Conservation (phyloP, 2,113 vertebrate genomes). For the Pungitius pungitius region DNA sequence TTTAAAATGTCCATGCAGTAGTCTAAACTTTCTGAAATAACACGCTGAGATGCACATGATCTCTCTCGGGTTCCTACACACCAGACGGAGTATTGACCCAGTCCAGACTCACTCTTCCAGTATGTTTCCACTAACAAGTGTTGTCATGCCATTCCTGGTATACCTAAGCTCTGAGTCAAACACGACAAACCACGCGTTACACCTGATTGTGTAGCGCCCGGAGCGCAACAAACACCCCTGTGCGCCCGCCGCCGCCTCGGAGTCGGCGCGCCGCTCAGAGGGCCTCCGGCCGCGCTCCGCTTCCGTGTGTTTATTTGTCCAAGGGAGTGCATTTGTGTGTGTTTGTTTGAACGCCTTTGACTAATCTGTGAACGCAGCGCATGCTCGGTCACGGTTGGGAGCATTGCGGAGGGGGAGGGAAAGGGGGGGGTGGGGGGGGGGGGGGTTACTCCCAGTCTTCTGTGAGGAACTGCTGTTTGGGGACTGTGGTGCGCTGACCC, state of each 20-base stretch:
- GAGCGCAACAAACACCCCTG: too few species aligned
- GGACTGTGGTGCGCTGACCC: background rate
- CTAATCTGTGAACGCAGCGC: background rate
- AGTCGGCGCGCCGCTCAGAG: background rate
- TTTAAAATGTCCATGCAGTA: constrained; percentile 3
- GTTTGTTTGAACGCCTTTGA: constrained; percentile 5
- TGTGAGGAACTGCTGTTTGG: background rate
- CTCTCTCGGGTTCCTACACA: background rate
- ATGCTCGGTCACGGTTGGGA: background rate
- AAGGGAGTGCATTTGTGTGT: constrained; percentile 9
- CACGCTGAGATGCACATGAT: background rate
- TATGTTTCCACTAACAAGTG: constrained; percentile 5
- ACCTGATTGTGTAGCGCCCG: constrained; percentile 47
- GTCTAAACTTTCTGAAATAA: constrained; percentile 1
- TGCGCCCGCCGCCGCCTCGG: background rate
- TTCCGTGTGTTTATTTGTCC: constrained; percentile 48
- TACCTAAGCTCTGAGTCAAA: constrained; percentile 51
- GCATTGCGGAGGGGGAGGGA: background rate
- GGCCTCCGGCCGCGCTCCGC: too few species aligned
- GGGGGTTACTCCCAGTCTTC: background rate
- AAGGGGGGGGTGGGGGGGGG: too few species aligned
- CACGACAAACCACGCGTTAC: background rate
- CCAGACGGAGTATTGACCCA: too few species aligned
- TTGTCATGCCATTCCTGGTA: constrained; percentile 28
- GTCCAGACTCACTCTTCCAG: constrained; percentile 16